Conservation (phyloP, 2,797 vertebrate genomes). For the Scolopax bukidnonensis region DNA sequence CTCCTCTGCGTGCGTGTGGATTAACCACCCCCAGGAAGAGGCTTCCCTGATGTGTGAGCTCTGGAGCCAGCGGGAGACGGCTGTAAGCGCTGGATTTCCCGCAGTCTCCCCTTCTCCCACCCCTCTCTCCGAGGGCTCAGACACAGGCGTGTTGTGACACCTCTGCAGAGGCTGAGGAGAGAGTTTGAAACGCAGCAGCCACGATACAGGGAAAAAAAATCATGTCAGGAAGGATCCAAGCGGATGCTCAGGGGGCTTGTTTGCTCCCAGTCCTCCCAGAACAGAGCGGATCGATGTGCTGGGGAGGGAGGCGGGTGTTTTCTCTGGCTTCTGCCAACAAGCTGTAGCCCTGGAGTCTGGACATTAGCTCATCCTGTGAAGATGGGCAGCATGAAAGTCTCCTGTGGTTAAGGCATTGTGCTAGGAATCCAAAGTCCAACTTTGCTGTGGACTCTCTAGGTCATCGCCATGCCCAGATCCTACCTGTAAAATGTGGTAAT, state of each 20-base stretch:
- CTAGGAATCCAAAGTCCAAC: neutral
- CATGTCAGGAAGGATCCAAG: neutral
- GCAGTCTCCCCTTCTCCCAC: constrained; percentile 13
- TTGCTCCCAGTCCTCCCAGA: neutral
- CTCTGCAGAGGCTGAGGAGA: neutral
- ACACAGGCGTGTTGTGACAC: neutral
- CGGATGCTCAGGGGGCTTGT: neutral
- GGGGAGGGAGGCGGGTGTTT: neutral
- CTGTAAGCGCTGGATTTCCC: neutral
- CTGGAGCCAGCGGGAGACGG: neutral
- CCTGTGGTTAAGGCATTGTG: neutral
- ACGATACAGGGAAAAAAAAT: neutral
- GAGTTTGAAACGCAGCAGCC: neutral
- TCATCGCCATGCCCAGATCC: neutral
- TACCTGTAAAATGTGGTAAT: neutral
- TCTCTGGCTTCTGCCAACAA: neutral
- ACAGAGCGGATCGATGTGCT: neutral
- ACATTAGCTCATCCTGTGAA: neutral
- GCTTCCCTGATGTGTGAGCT: neutral
- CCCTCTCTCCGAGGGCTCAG: neutral
- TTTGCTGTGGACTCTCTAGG: neutral
- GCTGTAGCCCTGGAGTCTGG: neutral
- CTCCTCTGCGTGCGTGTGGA: constrained; percentile 58
- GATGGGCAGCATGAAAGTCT: neutral
- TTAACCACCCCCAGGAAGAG: constrained; percentile 46